These are phyloP conservation scores for Drosophila maculinotata DNA, from an alignment of 2,888 invertebrate genomes.

Conservation along the genomic window DNA sequence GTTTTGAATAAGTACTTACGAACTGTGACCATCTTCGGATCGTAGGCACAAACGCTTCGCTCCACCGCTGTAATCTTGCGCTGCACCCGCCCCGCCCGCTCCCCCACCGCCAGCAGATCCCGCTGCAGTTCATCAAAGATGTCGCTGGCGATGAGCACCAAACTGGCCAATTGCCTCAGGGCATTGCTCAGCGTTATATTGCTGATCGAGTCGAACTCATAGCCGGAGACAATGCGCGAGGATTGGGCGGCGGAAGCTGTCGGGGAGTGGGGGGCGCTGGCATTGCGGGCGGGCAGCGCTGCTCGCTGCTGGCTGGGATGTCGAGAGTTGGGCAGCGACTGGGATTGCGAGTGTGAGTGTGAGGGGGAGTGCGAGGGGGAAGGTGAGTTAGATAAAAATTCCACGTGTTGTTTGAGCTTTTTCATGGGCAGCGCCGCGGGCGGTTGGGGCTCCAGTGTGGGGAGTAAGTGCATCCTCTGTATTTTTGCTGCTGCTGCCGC, in stretches of 20 bases:
- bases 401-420: slow-evolving; percentile 82
- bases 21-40: slow-evolving; percentile 96
- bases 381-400: slow-evolving; percentile 66
- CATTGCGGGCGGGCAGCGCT: slow-evolving; percentile 41
- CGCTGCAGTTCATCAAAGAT: slow-evolving; percentile 93
- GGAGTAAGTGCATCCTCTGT: no score
- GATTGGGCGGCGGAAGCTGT: slow-evolving; percentile 54
- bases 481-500: background rate
- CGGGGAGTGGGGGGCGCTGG: slow-evolving; percentile 73
- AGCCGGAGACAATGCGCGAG: slow-evolving; percentile 86
- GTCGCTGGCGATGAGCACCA: slow-evolving; percentile 93
- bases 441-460: slow-evolving; percentile 60
- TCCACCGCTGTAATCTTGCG: slow-evolving; percentile 90
- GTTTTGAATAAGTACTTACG: slow-evolving; percentile 91
- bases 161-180: slow-evolving; percentile 93
- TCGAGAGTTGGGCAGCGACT: slow-evolving; percentile 68
- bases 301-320: slow-evolving; percentile 68
- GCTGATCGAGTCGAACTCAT: slow-evolving; percentile 94
- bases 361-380: no score
- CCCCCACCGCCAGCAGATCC: slow-evolving; percentile 90
- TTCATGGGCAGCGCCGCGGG: slow-evolving; percentile 76
- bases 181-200: slow-evolving; percentile 94
- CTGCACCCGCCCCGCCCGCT: slow-evolving; percentile 90
- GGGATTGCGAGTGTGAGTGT: slow-evolving; percentile 19
- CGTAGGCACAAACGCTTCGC: slow-evolving; percentile 89